Base-by-base conservation (phyloP, 92 coral and sea anemone species). In the Phenganax subtilis region DNA sequence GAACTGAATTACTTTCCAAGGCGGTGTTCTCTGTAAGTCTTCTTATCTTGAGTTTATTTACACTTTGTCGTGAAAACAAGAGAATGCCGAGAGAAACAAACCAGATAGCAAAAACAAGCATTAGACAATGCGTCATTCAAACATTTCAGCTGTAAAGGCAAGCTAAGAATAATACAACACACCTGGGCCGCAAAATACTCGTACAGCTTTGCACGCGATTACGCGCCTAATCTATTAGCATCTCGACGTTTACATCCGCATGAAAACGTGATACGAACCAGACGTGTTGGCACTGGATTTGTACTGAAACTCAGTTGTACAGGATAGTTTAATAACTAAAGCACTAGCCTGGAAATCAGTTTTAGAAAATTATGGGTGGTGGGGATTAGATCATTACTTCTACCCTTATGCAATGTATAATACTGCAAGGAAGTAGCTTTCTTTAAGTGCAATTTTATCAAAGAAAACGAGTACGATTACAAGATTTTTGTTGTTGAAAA, bases 1-100 rank as follows among this genome's bases (percentile, higher is more conserved):
- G 74, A 62, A 59, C 52, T 29, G 10, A 14, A 14, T 9, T 11
- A 30, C 65, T 9, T 11, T 12, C 65, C 20, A 29, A 73, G 62
- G 11, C 74, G 69, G 63, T 51, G 58, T 64, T 64, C 54, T 51
- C 51, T 68, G 44, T 15, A 78, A 37, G 51, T 7, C 73, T 66
- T 64, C 59, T 44, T 78, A 79, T 79, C 83, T 62, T 16, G 53
- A 79, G 83, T 79, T 79, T 79, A 79, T 79, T 79, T 79, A 79
- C 83, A 29, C 69, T 79, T 79, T 61, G 83, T 79, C 83, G 68
- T 37, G 51, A 63, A 79, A 79, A 79, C 72, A 63, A 62, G 37
- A 44, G 16, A 20, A 63, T 79, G 83, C 65, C 83, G 83, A 79
- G 60, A 65, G 83, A 79, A 52, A 79, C 54, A 52, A 79, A 63